phyloP scores from a whole-genome alignment of 2,888 invertebrate species.

The Villa cingulata region DNA sequence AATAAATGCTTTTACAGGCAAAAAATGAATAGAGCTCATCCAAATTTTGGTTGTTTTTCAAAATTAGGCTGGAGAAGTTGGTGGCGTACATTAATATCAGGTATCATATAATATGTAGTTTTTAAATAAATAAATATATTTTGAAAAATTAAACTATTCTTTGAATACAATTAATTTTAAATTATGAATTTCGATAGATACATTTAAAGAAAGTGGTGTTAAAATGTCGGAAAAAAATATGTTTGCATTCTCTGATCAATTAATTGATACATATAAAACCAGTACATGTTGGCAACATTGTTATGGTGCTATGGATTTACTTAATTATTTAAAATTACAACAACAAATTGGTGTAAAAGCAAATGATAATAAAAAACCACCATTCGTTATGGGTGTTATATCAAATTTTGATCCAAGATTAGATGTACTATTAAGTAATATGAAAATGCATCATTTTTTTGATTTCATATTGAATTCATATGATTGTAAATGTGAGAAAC shows the following conservation, averaged over 20 bases:
- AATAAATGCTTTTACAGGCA: too few species aligned
- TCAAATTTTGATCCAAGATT: conserved; percentile 83
- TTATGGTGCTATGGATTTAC: conserved; percentile 49
- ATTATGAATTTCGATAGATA: conserved; percentile 20
- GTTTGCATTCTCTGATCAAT: conserved; percentile 41
- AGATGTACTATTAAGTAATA: conserved; percentile 48
- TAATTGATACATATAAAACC: conserved; percentile 59
- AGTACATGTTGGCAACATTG: conserved; percentile 58
- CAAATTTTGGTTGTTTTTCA: conserved; percentile 62
- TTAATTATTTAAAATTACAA: conserved; percentile 41
- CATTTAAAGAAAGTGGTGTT: conserved; percentile 29
- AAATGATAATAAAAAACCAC: conserved; percentile 13
- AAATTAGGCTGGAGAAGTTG: conserved; percentile 63
- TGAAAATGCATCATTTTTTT: conserved; percentile 56
- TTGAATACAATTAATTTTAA: too few species aligned
- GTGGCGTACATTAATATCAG: conserved; percentile 50
- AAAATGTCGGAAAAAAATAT: conserved; percentile 33
- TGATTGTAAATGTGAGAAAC: conserved; percentile 59
- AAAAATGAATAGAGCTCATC: conserved; percentile 50
- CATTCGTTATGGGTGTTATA: conserved; percentile 52
- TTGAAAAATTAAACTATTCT: too few species aligned
- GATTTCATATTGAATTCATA: conserved; percentile 72
- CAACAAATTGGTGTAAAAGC: conserved; percentile 20
- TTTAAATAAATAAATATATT: too few species aligned
- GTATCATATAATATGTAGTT: conserved; percentile 14